Base-by-base conservation (phyloP, 2,888 invertebrate genomes). In the Erebia palarica region DNA sequence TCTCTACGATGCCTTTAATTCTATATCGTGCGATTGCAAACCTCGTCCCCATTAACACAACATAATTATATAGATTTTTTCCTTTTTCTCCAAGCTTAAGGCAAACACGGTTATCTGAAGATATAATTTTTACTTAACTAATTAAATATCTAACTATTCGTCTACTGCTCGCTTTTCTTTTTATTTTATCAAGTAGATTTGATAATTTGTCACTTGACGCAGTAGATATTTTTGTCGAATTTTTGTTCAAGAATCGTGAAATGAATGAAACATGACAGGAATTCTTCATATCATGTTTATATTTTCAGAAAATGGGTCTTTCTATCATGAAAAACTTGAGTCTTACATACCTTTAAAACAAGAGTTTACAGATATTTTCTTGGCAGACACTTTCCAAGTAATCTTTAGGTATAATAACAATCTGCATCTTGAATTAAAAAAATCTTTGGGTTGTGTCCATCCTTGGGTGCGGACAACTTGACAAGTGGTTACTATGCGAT, bases 31-130 rank as follows among this genome's bases (percentile, higher is more conserved):
- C 18, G 57, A 68, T 65, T 58, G 70, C 67, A 57, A 55, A 70
- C 75, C 75, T 75, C 74, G 76, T 71, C 71, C 73, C 71, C 71
- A 72, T 75, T 74, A 76, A 55, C 70, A 73, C 67, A 66, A 69
- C 11, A 57, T 21, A 13, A 47, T 47, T 9, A 4, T 47, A 47
- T 47, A 47, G 47, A 11, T 47, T 47, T 71, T 72, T 68, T 73
- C 63, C 69, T 68, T 71, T 69, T 71, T 75, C 55, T 58, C 57
- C 27, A 49, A 58, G 13, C 47, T 63, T 73, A 59, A 75, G 75
- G 71, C 68, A 67, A 76, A 75, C 70, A 63, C 64, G 72, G 70
- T 71, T 66, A 71, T 69, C 66, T 70, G 21, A 42, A 73, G 36
- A 71, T 68, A 70, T 69, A 1, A 36, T 36, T n/a, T n/a, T n/a